Evolutionary conservation across 2,888 invertebrate species (phyloP).

Genomic region (Nebria brevicollis): DNA sequence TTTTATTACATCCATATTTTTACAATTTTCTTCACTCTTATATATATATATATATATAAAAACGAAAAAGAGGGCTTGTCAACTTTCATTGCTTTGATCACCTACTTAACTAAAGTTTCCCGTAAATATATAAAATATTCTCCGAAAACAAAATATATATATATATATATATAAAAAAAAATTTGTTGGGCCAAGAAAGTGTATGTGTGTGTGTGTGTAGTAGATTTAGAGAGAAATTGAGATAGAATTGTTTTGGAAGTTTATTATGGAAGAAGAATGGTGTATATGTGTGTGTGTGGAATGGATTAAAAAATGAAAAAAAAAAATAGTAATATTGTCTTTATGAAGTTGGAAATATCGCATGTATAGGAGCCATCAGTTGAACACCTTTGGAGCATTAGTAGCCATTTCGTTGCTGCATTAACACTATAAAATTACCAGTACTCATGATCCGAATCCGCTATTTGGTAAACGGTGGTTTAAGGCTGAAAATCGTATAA

Average conservation of each 20-base stretch:
- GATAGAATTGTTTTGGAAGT: too few relatives aligned
- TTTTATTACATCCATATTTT: too few relatives aligned
- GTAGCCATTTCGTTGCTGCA: constrained; percentile 63
- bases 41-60: too few relatives aligned
- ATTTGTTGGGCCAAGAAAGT: background rate
- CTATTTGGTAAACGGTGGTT: constrained; percentile 29
- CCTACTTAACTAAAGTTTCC: too few relatives aligned
- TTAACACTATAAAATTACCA: constrained; percentile 60
- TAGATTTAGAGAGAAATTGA: too few relatives aligned
- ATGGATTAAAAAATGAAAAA: too few relatives aligned
- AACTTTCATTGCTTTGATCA: too few relatives aligned
- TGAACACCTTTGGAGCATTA: constrained; percentile 63
- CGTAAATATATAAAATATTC: too few relatives aligned
- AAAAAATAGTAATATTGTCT: background rate
- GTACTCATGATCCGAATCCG: constrained; percentile 50
- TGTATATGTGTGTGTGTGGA: too few relatives aligned
- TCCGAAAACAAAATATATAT: background rate
- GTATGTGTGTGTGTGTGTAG: background rate
- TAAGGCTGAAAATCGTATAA: constrained; percentile 24
- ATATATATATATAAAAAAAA: background rate
- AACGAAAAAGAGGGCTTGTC: too few relatives aligned
- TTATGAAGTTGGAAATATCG: constrained; percentile 49
- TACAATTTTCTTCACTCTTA: too few relatives aligned
- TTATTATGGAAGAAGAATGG: too few relatives aligned
- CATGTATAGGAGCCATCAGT: constrained; percentile 61